A percentile compares a stretch with the other conserved stretches of the same genome.
phyloP scores from a whole-genome alignment of 2,113 vertebrate genomes.

The Nettapus auritus region DNA sequence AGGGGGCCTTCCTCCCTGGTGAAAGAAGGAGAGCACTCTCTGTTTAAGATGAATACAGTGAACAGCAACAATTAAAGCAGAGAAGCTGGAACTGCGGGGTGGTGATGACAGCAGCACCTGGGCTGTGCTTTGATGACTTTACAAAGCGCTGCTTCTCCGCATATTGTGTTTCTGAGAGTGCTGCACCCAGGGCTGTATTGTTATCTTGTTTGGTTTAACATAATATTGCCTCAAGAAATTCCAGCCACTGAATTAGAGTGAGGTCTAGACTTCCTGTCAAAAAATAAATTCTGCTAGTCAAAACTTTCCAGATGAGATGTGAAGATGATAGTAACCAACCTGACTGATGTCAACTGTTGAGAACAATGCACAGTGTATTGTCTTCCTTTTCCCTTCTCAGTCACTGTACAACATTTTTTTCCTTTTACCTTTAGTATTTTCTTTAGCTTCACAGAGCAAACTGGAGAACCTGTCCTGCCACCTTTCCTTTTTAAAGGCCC shows the following conservation, averaged over 20 bases:
- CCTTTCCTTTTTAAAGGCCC: neutral
- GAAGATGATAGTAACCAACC: neutral
- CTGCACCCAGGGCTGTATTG: neutral
- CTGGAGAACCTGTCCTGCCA: neutral
- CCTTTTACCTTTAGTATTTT: neutral
- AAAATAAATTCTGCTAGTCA: constrained; percentile 11
- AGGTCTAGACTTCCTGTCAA: constrained; percentile 27
- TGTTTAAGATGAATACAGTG: neutral
- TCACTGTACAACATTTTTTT: neutral
- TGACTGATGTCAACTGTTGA: constrained; percentile 5
- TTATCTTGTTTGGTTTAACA: neutral
- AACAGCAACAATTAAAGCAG: neutral
- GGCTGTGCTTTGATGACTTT: neutral
- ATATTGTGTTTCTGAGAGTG: neutral
- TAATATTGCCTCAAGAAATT: constrained; percentile 8
- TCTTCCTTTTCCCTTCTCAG: neutral
- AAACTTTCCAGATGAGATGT: constrained; percentile 41
- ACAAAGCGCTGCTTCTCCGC: neutral
- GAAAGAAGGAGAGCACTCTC: neutral
- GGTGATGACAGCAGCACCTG: neutral
- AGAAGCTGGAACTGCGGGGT: neutral
- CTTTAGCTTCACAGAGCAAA: neutral
- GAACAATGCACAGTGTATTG: neutral
- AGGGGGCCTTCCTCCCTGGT: neutral
- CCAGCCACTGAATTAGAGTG: neutral